Evolutionary conservation across 2,888 invertebrate genomes (phyloP).

Genomic region (Venustoraphidia nigricollis): DNA sequence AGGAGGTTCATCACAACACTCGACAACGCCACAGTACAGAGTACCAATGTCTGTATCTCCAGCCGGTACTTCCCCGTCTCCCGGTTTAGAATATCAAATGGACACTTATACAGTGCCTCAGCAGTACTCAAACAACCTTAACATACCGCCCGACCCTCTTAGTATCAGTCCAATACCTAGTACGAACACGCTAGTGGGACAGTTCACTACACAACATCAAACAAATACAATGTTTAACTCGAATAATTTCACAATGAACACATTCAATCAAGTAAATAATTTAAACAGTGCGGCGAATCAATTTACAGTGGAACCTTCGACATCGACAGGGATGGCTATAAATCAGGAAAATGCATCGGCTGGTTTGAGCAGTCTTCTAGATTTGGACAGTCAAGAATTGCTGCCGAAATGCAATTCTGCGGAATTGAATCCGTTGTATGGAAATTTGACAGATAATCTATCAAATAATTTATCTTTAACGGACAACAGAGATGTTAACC

Average conservation of each 20-base stretch:
- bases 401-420: conserved; percentile 25
- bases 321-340: conserved; percentile 9
- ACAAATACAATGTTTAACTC: background rate
- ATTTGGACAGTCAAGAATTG: conserved; percentile 23
- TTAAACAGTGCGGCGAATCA: conserved; percentile 3
- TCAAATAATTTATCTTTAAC: conserved; percentile 31
- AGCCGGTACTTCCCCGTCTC: conserved; percentile 6
- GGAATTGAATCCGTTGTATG: conserved; percentile 23
- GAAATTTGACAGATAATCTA: conserved; percentile 29
- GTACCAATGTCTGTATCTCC: conserved; percentile 5
- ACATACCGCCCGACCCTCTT: background rate
- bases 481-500: conserved; percentile 20
- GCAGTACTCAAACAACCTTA: background rate
- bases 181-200: background rate
- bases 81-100: background rate
- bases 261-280: background rate
- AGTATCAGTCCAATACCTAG: background rate
- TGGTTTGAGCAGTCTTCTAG: conserved; percentile 20
- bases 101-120: background rate
- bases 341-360: conserved; percentile 13
- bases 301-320: conserved; percentile 4
- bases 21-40: conserved; percentile 10
- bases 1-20: conserved; percentile 1
- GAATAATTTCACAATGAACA: background rate
- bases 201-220: background rate